Percentiles rank a stretch among this genome's conserved stretches.
phyloP scores from a whole-genome alignment of 2,797 vertebrate genomes.

The Caiman crocodilus region DNA sequence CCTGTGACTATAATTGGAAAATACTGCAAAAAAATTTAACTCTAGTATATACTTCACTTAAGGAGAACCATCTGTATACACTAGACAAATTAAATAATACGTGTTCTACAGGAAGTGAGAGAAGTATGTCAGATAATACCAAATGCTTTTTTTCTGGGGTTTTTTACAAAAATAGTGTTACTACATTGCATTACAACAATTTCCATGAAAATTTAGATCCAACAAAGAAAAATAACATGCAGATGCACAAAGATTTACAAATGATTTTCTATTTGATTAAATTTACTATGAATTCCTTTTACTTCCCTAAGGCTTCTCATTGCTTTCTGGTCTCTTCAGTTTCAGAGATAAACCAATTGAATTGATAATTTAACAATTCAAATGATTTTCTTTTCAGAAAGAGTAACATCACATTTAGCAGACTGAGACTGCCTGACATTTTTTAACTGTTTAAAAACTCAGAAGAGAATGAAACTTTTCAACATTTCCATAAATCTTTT shows the following conservation, averaged over 20 bases:
- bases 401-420: not conserved
- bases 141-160: not conserved
- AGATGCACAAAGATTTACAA: slow-evolving; percentile 31
- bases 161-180: not conserved
- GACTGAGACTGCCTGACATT: slow-evolving; percentile 7
- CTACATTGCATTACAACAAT: not conserved
- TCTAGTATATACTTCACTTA: not conserved
- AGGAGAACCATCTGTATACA: not conserved
- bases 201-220: slow-evolving; percentile 32
- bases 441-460: slow-evolving; percentile 38
- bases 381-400: slow-evolving; percentile 27
- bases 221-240: not conserved
- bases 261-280: slow-evolving; percentile 40
- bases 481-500: slow-evolving; percentile 26
- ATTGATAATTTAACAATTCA: slow-evolving; percentile 54
- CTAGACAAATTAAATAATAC: slow-evolving; percentile 10
- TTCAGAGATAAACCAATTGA: slow-evolving; percentile 47
- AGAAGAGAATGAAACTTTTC: slow-evolving; percentile 23
- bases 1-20: not conserved
- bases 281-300: slow-evolving; percentile 17
- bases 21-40: too few species aligned
- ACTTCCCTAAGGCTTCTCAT: slow-evolving; percentile 6
- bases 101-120: not conserved
- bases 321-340: slow-evolving; percentile 42
- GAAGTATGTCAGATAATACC: not conserved